A percentile compares a stretch with the other conserved stretches of the same genome.
These are phyloP conservation scores for Calliphora vicina DNA, from an alignment of 1,140 invertebrate species.

Conservation along the genomic window DNA sequence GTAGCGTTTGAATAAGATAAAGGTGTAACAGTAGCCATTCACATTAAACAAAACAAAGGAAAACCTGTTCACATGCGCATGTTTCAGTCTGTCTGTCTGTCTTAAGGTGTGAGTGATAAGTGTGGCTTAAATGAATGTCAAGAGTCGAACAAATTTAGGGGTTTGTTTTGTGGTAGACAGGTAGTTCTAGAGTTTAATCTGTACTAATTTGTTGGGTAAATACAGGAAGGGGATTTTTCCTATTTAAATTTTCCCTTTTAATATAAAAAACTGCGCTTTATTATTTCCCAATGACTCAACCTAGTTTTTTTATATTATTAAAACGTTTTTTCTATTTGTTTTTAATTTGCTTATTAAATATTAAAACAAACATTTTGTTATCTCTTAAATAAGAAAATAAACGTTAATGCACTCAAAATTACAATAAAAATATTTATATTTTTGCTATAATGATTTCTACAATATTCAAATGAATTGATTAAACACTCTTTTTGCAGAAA, in stretches of 20 bases:
- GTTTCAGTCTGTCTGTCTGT: conserved; percentile 9
- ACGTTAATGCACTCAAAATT: neutral
- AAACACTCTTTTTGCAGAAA: neutral
- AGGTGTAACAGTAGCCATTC: neutral
- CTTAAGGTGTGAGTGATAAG: conserved; percentile 16
- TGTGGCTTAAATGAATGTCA: neutral
- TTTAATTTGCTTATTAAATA: neutral
- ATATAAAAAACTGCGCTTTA: neutral
- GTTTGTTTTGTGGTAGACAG: conserved; percentile 8
- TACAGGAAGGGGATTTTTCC: neutral
- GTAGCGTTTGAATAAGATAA: neutral
- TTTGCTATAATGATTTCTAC: neutral
- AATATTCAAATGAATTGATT: neutral
- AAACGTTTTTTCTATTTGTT: neutral
- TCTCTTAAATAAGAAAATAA: neutral
- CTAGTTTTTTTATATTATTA: neutral
- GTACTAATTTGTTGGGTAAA: neutral
- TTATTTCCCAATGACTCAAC: neutral
- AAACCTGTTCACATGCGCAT: conserved; percentile 54
- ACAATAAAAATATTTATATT: neutral
- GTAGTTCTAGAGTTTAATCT: conserved; percentile 11
- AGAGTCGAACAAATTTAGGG: neutral
- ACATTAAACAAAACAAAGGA: no score
- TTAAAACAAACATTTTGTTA: no score
- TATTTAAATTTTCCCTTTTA: neutral